These are phyloP conservation scores for Odocoileus hemionus DNA, from an alignment of 2,113 vertebrate genomes.

Conservation along the genomic window DNA sequence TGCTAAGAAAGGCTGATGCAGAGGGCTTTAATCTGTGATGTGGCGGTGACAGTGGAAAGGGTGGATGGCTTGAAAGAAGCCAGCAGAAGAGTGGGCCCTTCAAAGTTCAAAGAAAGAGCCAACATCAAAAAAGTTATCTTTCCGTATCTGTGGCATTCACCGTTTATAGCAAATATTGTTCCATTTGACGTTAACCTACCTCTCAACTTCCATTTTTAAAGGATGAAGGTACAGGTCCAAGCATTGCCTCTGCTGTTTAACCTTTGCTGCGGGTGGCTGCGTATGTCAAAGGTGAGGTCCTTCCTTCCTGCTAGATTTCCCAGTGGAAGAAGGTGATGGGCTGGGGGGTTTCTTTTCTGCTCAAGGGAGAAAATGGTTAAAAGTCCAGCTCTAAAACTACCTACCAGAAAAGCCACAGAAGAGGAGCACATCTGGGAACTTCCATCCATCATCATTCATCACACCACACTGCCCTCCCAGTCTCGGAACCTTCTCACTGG, in stretches of 20 bases:
- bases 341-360: background rate
- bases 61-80: background rate
- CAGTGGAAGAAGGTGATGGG: fast-evolving
- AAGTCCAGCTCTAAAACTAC: background rate
- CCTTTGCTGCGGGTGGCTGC: fast-evolving
- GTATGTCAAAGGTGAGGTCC: fast-evolving
- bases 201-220: background rate
- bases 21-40: background rate
- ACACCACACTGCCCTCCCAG: background rate
- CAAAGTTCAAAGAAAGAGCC: background rate
- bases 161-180: background rate
- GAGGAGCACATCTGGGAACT: fast-evolving
- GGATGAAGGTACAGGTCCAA: background rate
- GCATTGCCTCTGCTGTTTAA: fast-evolving
- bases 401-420: background rate
- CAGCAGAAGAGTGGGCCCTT: background rate
- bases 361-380: fast-evolving
- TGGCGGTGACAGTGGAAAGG: fast-evolving
- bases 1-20: background rate
- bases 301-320: background rate
- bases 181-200: background rate
- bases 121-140: background rate
- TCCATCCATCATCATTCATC: fast-evolving
- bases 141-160: fast-evolving
- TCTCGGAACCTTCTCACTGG: fast-evolving